Conservation (phyloP, 1,140 invertebrate species). For the Zophobas morio region DNA sequence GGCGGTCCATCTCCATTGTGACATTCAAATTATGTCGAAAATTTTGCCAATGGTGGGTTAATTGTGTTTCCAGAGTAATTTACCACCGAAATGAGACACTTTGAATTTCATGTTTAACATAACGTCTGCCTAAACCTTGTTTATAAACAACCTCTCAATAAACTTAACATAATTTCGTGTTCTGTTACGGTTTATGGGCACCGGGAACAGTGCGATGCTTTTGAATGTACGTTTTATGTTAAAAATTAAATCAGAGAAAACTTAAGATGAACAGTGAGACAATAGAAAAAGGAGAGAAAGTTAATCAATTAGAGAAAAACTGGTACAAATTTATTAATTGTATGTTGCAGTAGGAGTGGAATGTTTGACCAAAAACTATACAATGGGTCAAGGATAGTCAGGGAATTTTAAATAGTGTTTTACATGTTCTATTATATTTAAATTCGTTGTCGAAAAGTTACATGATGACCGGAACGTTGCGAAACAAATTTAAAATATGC, state of each 20-base stretch:
- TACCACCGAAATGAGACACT: background rate
- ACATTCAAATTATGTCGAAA: conserved; percentile 2
- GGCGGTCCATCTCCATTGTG: conserved; percentile 5
- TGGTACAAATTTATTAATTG: too few species aligned
- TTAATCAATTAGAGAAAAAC: too few species aligned
- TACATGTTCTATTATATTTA: conserved; percentile 12
- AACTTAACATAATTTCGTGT: conserved; percentile 5
- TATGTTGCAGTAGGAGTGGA: too few species aligned
- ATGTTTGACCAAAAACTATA: too few species aligned
- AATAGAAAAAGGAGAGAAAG: too few species aligned
- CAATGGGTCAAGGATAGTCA: conserved; percentile 3
- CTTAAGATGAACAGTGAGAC: too few species aligned
- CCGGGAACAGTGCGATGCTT: background rate
- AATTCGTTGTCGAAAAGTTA: background rate
- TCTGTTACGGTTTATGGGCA: background rate
- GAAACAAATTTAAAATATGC: background rate
- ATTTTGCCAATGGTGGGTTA: conserved; percentile 13
- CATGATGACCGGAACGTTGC: background rate
- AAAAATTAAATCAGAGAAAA: too few species aligned
- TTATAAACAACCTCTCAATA: conserved; percentile 9
- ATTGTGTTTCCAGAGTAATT: background rate
- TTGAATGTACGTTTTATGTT: too few species aligned
- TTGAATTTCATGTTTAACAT: conserved; percentile 6
- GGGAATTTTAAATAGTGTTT: background rate
- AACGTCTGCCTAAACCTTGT: background rate